Conservation (phyloP, 2,888 invertebrate species). For the Phoronis australis region DNA sequence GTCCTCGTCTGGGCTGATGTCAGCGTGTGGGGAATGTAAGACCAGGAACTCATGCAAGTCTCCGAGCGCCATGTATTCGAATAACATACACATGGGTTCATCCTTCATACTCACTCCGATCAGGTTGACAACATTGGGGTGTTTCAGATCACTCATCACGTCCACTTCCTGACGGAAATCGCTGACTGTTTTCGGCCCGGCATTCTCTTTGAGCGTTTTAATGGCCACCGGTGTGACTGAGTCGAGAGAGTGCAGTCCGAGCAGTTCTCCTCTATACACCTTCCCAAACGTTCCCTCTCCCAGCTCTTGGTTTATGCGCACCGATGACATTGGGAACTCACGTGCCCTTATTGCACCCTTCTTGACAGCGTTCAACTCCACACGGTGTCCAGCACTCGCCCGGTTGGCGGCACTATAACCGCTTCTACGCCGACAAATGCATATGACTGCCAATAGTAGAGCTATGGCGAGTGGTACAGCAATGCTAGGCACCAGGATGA, state of each 20-base stretch:
- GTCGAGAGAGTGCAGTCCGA: conserved; percentile 49
- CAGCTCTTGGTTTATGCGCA: conserved; percentile 44
- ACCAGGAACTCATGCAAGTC: conserved; percentile 95
- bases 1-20: conserved; percentile 60
- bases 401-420: no score
- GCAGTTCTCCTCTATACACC: conserved; percentile 89
- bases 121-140: conserved; percentile 92
- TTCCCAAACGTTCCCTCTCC: conserved; percentile 81
- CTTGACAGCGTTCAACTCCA: conserved; percentile 40
- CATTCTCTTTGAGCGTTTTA: conserved; percentile 89
- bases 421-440: conserved; percentile 38
- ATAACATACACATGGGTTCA: conserved; percentile 90
- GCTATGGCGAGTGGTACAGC: conserved; percentile 45
- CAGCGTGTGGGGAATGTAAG: conserved; percentile 73
- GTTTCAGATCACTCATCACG: conserved; percentile 86
- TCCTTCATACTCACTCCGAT: conserved; percentile 82
- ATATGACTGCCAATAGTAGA: conserved; percentile 41
- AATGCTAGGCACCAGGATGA: conserved; percentile 60
- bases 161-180: conserved; percentile 93
- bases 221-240: conserved; percentile 73
- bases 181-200: conserved; percentile 80
- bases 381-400: conserved; percentile 10
- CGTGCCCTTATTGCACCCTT: conserved; percentile 62
- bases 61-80: conserved; percentile 93
- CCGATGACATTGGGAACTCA: conserved; percentile 79